A percentile compares a stretch with the other conserved stretches of the same genome.
These are phyloP conservation scores for Pectinophora gossypiella DNA, from an alignment of 1,140 invertebrate species.

Conservation along the genomic window DNA sequence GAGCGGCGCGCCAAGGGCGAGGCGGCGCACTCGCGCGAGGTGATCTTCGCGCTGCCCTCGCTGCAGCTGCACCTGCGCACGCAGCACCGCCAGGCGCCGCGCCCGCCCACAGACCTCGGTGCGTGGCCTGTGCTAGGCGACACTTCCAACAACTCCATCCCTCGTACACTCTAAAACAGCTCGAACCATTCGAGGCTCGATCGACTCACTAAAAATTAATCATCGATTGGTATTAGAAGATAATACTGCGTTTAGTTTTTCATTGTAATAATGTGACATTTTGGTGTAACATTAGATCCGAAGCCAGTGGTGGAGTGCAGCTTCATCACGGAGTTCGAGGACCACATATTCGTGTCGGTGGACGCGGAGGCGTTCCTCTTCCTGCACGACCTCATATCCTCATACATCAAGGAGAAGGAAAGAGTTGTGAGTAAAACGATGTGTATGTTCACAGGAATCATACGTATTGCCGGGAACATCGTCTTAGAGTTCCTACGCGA, in stretches of 20 bases:
- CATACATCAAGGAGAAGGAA: conserved; percentile 95
- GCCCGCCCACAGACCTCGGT: conserved; percentile 84
- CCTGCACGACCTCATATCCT: conserved; percentile 96
- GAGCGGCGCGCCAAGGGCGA: conserved; percentile 85
- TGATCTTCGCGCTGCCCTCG: conserved; percentile 95
- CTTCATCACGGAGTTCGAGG: conserved; percentile 98
- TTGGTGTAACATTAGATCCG: no score
- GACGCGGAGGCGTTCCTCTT: conserved; percentile 99
- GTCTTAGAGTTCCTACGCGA: no score
- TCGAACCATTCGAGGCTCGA: no score
- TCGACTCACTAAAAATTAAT: no score
- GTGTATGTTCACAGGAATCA: no score
- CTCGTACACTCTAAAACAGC: no score
- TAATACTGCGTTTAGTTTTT: no score
- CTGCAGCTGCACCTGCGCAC: conserved; percentile 95
- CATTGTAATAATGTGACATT: no score
- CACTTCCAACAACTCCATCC: no score
- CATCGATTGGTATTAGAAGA: no score
- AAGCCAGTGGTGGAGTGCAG: conserved; percentile 96
- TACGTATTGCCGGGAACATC: no score
- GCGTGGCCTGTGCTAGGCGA: no score
- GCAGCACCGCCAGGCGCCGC: conserved; percentile 88
- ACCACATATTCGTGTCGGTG: conserved; percentile 98
- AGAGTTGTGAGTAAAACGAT: conserved; percentile 79
- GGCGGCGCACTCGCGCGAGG: conserved; percentile 88